These are phyloP conservation scores for Lycia hirtaria DNA, from an alignment of 2,888 invertebrate species.

Conservation along the genomic window DNA sequence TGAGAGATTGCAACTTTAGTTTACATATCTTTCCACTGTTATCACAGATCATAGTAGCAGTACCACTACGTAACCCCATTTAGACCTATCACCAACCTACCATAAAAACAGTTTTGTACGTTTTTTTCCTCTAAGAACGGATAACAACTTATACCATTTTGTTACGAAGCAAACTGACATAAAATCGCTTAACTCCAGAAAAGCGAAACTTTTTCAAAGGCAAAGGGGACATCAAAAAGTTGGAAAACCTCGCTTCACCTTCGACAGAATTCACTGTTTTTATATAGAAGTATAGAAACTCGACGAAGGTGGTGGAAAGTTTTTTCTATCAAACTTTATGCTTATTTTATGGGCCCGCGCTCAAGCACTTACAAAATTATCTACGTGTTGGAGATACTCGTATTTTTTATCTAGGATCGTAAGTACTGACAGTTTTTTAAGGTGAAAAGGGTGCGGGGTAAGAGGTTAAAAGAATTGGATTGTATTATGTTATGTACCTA, in stretches of 20 bases:
- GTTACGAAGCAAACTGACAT: slow-evolving; percentile 17
- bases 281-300: slow-evolving; percentile 34
- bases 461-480: slow-evolving; percentile 8
- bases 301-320: slow-evolving; percentile 28
- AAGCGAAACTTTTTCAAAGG: slow-evolving; percentile 26
- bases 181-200: slow-evolving; percentile 23
- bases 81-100: background rate
- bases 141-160: slow-evolving; percentile 12
- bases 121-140: slow-evolving; percentile 4
- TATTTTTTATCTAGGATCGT: slow-evolving; percentile 16
- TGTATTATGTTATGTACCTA: slow-evolving; percentile 1
- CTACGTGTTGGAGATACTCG: slow-evolving; percentile 18
- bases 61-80: background rate
- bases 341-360: slow-evolving; percentile 48
- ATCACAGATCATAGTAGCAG: background rate
- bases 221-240: slow-evolving; percentile 35
- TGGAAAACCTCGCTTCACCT: slow-evolving; percentile 36
- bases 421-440: slow-evolving; percentile 17
- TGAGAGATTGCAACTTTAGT: too few species aligned
- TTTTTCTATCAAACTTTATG: slow-evolving; percentile 52
- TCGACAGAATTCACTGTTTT: slow-evolving; percentile 43
- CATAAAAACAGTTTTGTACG: slow-evolving; percentile 2
- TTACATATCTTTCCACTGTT: too few species aligned
- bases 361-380: slow-evolving; percentile 41
- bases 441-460: slow-evolving; percentile 17